Base-by-base conservation (phyloP, 2,888 invertebrate species). In the Listrodromus nycthemerus region DNA sequence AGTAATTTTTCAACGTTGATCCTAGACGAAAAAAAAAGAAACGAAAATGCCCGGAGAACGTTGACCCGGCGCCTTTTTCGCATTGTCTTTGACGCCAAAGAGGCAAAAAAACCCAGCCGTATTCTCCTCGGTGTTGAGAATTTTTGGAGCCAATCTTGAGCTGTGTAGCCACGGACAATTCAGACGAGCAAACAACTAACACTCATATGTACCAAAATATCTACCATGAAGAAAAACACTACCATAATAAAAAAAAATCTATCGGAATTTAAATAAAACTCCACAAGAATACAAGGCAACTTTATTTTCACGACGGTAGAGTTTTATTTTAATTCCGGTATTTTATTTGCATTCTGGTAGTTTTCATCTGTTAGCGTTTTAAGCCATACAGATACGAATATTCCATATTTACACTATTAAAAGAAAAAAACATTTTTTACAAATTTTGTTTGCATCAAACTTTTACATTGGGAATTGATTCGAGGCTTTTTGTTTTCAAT, bases 81-180 rank as follows among this genome's bases (percentile, higher is more conserved):
- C 3, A 13, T 21, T 21, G 2, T 55, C 24, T 55, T n/a, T 33
- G 19, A 41, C 50, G 48, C 37, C 52, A 16, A 65, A 10, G 21
- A 16, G 30, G 3, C 52, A 52, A 61, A 45, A 79, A 79, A 1
- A 45, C 50, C 50, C 27, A 6, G 4, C 27, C 6, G 45, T 70
- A 37, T 74, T 45, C 48, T 48, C 58, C 24, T 61, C 74, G 70
- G 65, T 55, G 30, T 16, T 48, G 79, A 65, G 63, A 73, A n/a
- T 73, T 76, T 55, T 55, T 55, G n/a, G 58, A 37, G 66, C 67
- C 52, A 80, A 80, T 66, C 70, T 81, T 70, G 37, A 45, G 41
- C 41, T 16, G 16, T 16, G 3, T 16, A 45, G 16, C 16, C 4
- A 2, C 13, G 16, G 41, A 37, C 37, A 10, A 37, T 37, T 37